These are phyloP conservation scores for Gisinianus flammeolus DNA, from an alignment of 2,888 invertebrate genomes.

Conservation along the genomic window DNA sequence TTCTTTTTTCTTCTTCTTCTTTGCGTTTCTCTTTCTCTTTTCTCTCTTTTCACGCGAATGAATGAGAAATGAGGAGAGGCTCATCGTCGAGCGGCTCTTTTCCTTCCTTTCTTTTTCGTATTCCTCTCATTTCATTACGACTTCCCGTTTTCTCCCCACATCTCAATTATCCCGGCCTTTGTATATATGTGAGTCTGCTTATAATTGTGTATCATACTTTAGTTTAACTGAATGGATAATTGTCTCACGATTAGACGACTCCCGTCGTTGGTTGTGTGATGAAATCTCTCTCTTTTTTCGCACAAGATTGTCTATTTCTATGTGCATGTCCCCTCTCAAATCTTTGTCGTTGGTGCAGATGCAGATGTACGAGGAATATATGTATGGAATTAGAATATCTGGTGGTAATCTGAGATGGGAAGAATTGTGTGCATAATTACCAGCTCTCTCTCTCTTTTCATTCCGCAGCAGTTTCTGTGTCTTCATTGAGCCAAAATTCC, in stretches of 20 bases:
- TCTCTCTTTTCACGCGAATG: background rate
- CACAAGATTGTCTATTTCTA: no score
- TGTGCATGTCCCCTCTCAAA: no score
- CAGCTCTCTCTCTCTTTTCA: background rate
- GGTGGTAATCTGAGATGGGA: background rate
- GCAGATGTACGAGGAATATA: no score
- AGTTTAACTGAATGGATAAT: no score
- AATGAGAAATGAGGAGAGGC: constrained; percentile 23
- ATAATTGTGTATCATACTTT: no score
- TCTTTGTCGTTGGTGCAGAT: background rate
- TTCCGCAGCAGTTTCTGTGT: no score
- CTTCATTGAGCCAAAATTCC: no score
- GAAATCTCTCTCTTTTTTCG: background rate
- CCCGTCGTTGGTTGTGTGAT: no score
- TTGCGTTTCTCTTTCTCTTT: background rate
- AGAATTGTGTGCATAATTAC: background rate
- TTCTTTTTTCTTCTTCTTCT: constrained; percentile 12
- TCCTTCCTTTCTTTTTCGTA: background rate
- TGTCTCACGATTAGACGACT: no score
- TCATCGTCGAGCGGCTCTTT: background rate
- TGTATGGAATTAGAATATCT: background rate
- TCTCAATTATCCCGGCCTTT: background rate
- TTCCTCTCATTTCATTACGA: background rate
- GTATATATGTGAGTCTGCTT: no score
- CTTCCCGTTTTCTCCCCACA: background rate